phyloP scores from a whole-genome alignment of 2,888 invertebrate genomes.

The Blastobasis adustella region DNA sequence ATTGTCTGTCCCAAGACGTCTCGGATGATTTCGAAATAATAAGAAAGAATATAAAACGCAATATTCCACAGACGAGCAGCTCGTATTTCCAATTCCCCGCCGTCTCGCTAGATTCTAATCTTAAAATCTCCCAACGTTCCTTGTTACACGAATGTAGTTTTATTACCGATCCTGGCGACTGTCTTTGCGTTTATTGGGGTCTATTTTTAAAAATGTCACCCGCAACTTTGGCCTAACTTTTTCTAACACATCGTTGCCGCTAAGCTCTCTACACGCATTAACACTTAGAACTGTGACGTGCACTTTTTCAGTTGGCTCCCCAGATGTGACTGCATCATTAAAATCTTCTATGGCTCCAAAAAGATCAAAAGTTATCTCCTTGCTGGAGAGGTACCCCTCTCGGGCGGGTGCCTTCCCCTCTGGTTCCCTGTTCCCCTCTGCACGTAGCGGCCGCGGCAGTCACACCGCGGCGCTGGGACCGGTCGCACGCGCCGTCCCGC shows the following conservation, averaged over 20 bases:
- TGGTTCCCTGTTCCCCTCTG: conserved; percentile 37
- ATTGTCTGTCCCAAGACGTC: conserved; percentile 51
- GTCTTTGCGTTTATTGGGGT: conserved; percentile 27
- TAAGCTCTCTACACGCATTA: conserved; percentile 71
- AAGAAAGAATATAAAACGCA: conserved; percentile 42
- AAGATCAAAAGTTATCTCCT: conserved; percentile 73
- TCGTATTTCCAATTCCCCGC: conserved; percentile 32
- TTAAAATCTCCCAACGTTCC: conserved; percentile 30
- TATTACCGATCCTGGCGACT: conserved; percentile 32
- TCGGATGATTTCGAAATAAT: conserved; percentile 61
- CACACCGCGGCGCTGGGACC: conserved; percentile 45
- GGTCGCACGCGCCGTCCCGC: conserved; percentile 29
- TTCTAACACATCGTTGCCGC: conserved; percentile 62
- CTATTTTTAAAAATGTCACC: conserved; percentile 69
- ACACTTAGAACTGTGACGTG: conserved; percentile 54
- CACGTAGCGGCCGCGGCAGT: conserved; percentile 42
- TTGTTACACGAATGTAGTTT: conserved; percentile 17
- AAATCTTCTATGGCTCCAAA: conserved; percentile 68
- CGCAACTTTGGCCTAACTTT: conserved; percentile 54
- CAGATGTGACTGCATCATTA: conserved; percentile 72
- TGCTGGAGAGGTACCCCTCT: conserved; percentile 51
- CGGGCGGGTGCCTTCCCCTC: conserved; percentile 44
- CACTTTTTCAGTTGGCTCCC: conserved; percentile 63
- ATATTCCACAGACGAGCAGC: conserved; percentile 26
- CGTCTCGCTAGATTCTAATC: conserved; percentile 31